These are phyloP conservation scores for Campoletis raptor DNA, from an alignment of 2,888 invertebrate species.

Conservation along the genomic window DNA sequence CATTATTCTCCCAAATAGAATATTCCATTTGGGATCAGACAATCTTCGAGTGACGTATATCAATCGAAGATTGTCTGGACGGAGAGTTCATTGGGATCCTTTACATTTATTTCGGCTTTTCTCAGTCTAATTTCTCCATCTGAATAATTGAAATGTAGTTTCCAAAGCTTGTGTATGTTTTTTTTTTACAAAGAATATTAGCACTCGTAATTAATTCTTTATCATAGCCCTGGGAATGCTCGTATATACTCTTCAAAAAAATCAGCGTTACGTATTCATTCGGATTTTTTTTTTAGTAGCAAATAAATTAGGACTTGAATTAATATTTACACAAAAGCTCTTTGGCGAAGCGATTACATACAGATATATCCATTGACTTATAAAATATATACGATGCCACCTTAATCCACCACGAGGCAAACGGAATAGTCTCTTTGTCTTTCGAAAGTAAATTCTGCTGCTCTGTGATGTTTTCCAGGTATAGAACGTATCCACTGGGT, in stretches of 20 bases:
- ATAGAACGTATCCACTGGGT: slow-evolving; percentile 9
- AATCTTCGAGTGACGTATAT: neutral
- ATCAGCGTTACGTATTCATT: neutral
- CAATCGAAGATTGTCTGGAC: neutral
- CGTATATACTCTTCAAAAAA: neutral
- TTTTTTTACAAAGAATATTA: neutral
- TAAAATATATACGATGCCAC: neutral
- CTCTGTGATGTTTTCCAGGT: slow-evolving; percentile 31
- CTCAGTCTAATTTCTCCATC: neutral
- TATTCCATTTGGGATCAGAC: neutral
- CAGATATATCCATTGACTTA: neutral
- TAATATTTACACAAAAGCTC: slow-evolving; percentile 41
- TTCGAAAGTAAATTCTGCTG: slow-evolving; percentile 28
- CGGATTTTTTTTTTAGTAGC: neutral
- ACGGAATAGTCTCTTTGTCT: slow-evolving; percentile 55
- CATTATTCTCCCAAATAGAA: neutral
- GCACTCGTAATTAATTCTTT: neutral
- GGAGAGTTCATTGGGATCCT: neutral
- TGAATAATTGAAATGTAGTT: neutral
- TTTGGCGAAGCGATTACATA: neutral
- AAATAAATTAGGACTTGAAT: slow-evolving; percentile 1
- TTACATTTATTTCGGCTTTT: neutral
- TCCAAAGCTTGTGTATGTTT: neutral
- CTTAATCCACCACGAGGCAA: slow-evolving; percentile 10
- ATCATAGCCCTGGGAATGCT: neutral